phyloP scores from a whole-genome alignment of 2,888 invertebrate species.

The Mechanitis messenoides region DNA sequence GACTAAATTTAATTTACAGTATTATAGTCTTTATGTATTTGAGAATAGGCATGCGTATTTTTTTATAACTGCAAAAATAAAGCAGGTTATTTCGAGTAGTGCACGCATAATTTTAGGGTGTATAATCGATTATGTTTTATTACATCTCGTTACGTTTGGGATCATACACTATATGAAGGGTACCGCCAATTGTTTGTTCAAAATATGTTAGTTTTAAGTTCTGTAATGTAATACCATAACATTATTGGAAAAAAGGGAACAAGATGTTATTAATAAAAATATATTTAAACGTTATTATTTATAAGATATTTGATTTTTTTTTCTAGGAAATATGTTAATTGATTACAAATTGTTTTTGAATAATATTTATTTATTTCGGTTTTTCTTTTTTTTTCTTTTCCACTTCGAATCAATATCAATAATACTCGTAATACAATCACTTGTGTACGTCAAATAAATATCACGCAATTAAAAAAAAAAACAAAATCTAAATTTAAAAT shows the following conservation, averaged over 20 bases:
- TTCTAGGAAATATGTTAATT: too few relatives aligned
- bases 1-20: slow-evolving; percentile 3
- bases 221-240: slow-evolving; percentile 8
- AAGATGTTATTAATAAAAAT: too few relatives aligned
- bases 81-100: slow-evolving; percentile 30
- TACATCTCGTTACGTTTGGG: slow-evolving; percentile 57
- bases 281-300: too few relatives aligned
- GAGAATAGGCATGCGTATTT: slow-evolving; percentile 13
- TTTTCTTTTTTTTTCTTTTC: too few relatives aligned
- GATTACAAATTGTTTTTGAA: too few relatives aligned
- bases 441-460: too few relatives aligned
- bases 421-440: too few relatives aligned
- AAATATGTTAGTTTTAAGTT: slow-evolving; percentile 33
- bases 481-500: too few relatives aligned
- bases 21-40: slow-evolving; percentile 28
- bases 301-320: too few relatives aligned
- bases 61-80: background rate
- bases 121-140: slow-evolving; percentile 65
- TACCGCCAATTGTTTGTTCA: slow-evolving; percentile 35
- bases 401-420: too few relatives aligned
- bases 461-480: too few relatives aligned
- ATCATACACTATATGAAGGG: slow-evolving; percentile 39
- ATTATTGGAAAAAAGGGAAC: slow-evolving; percentile 6
- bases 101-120: slow-evolving; percentile 54
- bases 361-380: too few relatives aligned